Base-by-base conservation (phyloP, 2,888 invertebrate species). In the Phortica okadai region DNA sequence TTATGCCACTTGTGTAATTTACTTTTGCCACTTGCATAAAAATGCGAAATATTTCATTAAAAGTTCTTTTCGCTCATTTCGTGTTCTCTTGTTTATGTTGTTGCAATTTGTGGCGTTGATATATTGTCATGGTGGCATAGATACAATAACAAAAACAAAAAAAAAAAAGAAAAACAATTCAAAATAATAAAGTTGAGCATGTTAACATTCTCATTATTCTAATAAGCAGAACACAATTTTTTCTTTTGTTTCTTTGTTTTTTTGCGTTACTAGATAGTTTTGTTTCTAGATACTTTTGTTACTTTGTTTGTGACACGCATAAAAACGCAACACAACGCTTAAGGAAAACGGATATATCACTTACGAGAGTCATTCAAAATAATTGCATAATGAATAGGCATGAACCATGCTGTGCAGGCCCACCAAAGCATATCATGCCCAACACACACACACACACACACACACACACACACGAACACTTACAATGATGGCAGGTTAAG, bases 291-390 rank as follows among this genome's bases (percentile, higher is more conserved):
- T 33, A 33, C 33, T 33, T 33, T 33, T 33, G 33, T 33, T 33
- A 33, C 33, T 33, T 33, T 33, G 33, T 33, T 33, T 33, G 33
- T 33, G 33, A 1, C 33, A 33, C 33, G 33, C 33, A 33, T 33
- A 33, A 33, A 33, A 33, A 33, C 33, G 33, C 33, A 33, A 33
- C 33, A 8, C 59, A 59, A 16, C 66, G 69, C 50, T 72, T 72
- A 72, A 62, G 70, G 33, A 72, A 33, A 64, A 73, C 79, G 87
- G 88, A 89, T 87, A 84, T 87, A 88, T 86, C 85, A 86, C 84
- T 88, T 85, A 84, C 82, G 80, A 88, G 79, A 89, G 87, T 89
- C 89, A 89, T 90, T 88, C 84, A 75, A 89, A 89, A 86, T 89
- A 90, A 89, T 90, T 89, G 89, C 85, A 87, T 83, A 83, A 86